Evolutionary conservation across 1,140 invertebrate genomes (phyloP).

Genomic region (Megalopta genalis): DNA sequence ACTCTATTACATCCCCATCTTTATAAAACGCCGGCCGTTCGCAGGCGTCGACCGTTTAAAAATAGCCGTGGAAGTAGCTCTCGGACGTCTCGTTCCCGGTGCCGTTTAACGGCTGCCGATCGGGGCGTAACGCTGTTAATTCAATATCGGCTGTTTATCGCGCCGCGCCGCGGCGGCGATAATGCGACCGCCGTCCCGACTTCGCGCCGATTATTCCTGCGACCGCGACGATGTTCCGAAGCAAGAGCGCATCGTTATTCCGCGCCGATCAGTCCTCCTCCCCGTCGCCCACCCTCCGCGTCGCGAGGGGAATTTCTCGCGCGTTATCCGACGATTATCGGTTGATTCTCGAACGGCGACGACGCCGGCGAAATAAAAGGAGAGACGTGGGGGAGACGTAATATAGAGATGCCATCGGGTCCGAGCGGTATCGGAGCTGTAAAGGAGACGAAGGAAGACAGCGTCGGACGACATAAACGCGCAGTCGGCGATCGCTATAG

Average conservation of each 20-base stretch:
- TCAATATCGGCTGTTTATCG: neutral
- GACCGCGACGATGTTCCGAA: neutral
- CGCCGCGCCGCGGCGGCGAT: neutral
- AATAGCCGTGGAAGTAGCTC: neutral
- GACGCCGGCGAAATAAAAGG: conserved; percentile 24
- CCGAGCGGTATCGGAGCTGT: conserved; percentile 8
- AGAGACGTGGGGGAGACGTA: conserved; percentile 1
- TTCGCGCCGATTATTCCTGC: neutral
- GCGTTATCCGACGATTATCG: conserved; percentile 32
- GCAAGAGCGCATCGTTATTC: conserved; percentile 8
- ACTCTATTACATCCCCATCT: neutral
- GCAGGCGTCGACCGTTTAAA: neutral
- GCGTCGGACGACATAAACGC: conserved; percentile 55
- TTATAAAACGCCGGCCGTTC: conserved; percentile 7
- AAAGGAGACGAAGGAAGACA: conserved; percentile 63
- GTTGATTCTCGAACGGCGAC: conserved; percentile 25
- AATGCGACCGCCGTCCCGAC: neutral
- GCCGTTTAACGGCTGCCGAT: neutral
- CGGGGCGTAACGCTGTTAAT: neutral
- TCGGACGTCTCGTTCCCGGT: neutral
- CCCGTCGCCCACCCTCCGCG: neutral
- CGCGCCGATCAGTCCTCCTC: neutral
- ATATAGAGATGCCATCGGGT: conserved; percentile 46
- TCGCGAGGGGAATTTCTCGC: conserved; percentile 13
- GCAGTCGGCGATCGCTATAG: conserved; percentile 26